Base-by-base conservation (phyloP, 2,113 vertebrate genomes). In the Entomyzon cyanotis region DNA sequence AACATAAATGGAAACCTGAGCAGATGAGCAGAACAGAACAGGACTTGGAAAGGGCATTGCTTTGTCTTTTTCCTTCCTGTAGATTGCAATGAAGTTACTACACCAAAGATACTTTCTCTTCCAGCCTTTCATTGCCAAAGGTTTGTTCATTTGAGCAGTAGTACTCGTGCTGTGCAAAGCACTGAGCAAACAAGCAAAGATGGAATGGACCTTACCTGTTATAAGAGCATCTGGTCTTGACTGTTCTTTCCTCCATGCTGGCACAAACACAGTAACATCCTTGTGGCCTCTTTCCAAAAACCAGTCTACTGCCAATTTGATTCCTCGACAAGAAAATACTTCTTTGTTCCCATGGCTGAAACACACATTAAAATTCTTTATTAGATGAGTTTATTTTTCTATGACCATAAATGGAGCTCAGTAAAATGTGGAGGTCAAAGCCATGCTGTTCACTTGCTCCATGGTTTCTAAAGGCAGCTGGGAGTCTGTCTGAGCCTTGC, bases 301-400 rank as follows among this genome's bases (percentile, higher is more conserved):
- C 99, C 99, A 99, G 77, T 99, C 99, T 42, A 99, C 99, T 20
- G 99, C 99, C 96, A 99, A 95, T 97, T 99, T 99, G 97, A 99
- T 99, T 95, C 99, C 99, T 94, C 99, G 99, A 97, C 99, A 99
- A 88, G 99, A 99, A 97, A 99, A 99, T 42, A 99, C 99, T 98
- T 99, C 99, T 97, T 99, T 99, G 98, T 99, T 99, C 96, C 99
- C 99, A 3, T 99, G 99, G 97, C 99, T 99, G 96, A 96, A 98
- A 98, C 42, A 96, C 59, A 97, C 15, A 94, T 42, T 53, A 69
- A 47, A 84, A 84, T 87, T 86, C 74, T 77, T 73, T 58, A 65
- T 94, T 60, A 76, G 16, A 56, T 28, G 11, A 75, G 46, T 93
- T 70, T 10, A 30, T 20, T 84, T 50, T 87, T 49, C 74, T 73